Evolutionary conservation across 2,797 vertebrate species (phyloP), one percentile per base, ranked within the genome.

Genomic region (Sebastes kiyomatsui): DNA sequence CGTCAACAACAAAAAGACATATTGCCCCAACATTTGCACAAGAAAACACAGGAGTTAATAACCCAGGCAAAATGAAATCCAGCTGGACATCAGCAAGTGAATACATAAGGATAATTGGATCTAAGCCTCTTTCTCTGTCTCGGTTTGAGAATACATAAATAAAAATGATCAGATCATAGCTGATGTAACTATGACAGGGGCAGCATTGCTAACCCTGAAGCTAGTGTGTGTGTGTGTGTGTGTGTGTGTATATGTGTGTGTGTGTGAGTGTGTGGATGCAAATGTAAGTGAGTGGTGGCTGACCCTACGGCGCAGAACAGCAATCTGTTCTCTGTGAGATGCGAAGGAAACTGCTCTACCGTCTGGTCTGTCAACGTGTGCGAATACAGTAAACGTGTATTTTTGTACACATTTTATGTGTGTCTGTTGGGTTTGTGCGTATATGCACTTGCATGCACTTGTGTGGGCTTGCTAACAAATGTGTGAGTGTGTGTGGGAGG

Each of bases 251-350:
- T 61, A 30, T 33, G 61, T 42, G 56, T 30, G n/a, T 60, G 67
- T 42, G 60, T 74, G 70, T 72, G 33, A 65, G 35, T 33, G 61
- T 46, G 58, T 30, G 18, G 25, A 6, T 82, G 82, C 49, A 69
- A 67, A 85, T 81, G 58, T 68, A 79, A 52, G 69, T 23, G 83
- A 87, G 74, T 87, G 79, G 72, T 87, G 81, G 76, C 76, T 90
- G 88, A 92, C 91, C 90, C 83, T 85, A 77, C 22, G 52, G 88
- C 83, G 67, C 70, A 79, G 73, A 91, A 70, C 74, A 70, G 52
- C 85, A 93, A 93, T 94, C 89, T 93, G 91, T 92, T 93, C 86
- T 83, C 81, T 75, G 62, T 35, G 65, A 92, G 75, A 81, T 8
- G 49, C 54, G 49, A 80, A 88, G 22, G 77, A 82, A 79, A 74